Evolutionary conservation across 2,113 vertebrate species (phyloP), one percentile per base, ranked within the genome.

Genomic region (Psittacara wagleri): DNA sequence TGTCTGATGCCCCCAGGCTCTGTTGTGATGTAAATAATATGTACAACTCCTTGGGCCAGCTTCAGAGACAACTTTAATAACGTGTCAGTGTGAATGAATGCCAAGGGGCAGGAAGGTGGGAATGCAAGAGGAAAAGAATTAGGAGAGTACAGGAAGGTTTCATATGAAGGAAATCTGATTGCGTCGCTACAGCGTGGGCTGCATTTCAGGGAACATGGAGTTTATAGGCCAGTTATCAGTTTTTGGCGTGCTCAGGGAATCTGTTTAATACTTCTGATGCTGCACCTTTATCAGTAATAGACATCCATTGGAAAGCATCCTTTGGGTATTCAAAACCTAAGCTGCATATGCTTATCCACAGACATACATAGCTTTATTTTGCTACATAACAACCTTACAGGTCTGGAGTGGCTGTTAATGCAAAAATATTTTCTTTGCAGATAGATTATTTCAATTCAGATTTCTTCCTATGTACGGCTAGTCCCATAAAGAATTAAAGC

Each of bases 1-100:
- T 39, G 37, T 41, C 91, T 82, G 90, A 81, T 82, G 77, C 66
- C 77, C 67, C 46, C 41, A 29, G 70, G 81, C 46, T 83, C 83
- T 89, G 70, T 87, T 96, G 88, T 96, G 83, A 91, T 94, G 92
- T 96, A 96, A 94, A 96, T 96, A 94, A 70, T 51, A 89, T 12
- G 62, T 89, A 89, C 5, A 3, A 68, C n/a, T 96, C 78, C 62
- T 91, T 73, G 37, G 41, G 91, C 62, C 92, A 94, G 59, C 88
- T 94, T 95, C 92, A 89, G 83, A 94, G 49, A 92, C 77, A 76
- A 82, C 91, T 89, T 76, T 85, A 92, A 94, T 91, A 91, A 92
- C n/a, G 17, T 13, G 31, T 88, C 77, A 76, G 44, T 6, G 17
- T 46, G 91, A 92, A 83, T 39, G 67, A 93, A 92, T 83, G 95